Conservation (phyloP, 2,888 invertebrate genomes). For the Pseudeuparius sepicola region DNA sequence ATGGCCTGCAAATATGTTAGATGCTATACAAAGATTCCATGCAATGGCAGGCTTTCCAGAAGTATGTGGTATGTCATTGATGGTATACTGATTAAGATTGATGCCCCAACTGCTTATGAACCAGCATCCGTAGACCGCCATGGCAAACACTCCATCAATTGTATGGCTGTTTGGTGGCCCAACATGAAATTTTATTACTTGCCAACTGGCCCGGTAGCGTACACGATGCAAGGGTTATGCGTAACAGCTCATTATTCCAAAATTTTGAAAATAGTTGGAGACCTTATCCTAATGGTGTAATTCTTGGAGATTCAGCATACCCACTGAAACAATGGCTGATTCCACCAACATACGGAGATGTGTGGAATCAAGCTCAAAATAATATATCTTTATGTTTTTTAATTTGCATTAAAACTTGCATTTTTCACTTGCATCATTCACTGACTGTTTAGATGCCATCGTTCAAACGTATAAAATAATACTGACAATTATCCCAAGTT, state of each 20-base stretch:
- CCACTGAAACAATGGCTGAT: constrained; percentile 17
- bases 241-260: constrained; percentile 13
- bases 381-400: too few species aligned
- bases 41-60: constrained; percentile 18
- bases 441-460: too few species aligned
- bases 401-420: too few species aligned
- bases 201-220: constrained; percentile 26
- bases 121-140: constrained; percentile 23
- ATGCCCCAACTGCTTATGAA: constrained; percentile 24
- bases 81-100: constrained; percentile 21
- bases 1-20: too few species aligned
- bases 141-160: constrained; percentile 24
- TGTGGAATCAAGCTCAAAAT: constrained; percentile 16
- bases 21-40: too few species aligned
- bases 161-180: constrained; percentile 22
- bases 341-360: constrained; percentile 19
- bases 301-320: constrained; percentile 18
- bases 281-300: constrained; percentile 19
- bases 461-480: too few species aligned
- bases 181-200: constrained; percentile 23
- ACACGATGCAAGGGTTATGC: constrained; percentile 22
- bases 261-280: constrained; percentile 17
- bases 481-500: too few species aligned
- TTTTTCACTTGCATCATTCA: too few species aligned
- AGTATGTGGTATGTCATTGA: constrained; percentile 21